Evolutionary conservation across 2,888 invertebrate species (phyloP), one percentile per base, ranked within the genome.

Genomic region (Drosophila greeni): DNA sequence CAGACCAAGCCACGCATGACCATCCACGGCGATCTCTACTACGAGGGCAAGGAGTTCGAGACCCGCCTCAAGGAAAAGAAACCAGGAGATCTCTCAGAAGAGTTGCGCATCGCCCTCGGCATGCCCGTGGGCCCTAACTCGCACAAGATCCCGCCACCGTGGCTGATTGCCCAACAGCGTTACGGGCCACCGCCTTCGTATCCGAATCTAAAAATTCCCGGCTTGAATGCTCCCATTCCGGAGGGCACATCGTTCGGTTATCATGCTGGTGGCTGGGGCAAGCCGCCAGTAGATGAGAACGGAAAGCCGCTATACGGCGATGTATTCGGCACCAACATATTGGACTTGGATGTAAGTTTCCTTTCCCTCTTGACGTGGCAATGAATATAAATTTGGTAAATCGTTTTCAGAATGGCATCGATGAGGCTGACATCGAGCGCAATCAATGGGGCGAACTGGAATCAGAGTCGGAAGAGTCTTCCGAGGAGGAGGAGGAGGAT

Each of bases 171-270:
- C 12, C 89, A 89, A 34, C 89, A 89, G 60, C 86, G 89, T 80
- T 99, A 99, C 88, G 99, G 99, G 0, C 99, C 99, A 1, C 99
- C 99, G 3, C 99, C 99, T 0, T 98, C 98, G 52, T 99, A 99
- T 90, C 99, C 99, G 0, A 98, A 98, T 90, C 90, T 99, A 26
- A 99, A 98, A 90, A 97, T 99, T 85, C 96, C 98, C 0, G 99
- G 99, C 0, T 90, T 99, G 6, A 99, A 99, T 90, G 98, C 98
- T 2, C 98, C 99, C 1, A 99, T 99, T 81, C 99, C 99, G 0
- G 99, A 98, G 67, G 94, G 94, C 2, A 99, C 98, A 86, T 95
- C 97, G 0, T 99, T 99, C 89, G 99, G 99, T 18, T 99, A 99
- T 89, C 99, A 99, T 90, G 98, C 99, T 1, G 99, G 98, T 37